phyloP scores from a whole-genome alignment of 2,888 invertebrate species.

The Caenorhabditis sp. region DNA sequence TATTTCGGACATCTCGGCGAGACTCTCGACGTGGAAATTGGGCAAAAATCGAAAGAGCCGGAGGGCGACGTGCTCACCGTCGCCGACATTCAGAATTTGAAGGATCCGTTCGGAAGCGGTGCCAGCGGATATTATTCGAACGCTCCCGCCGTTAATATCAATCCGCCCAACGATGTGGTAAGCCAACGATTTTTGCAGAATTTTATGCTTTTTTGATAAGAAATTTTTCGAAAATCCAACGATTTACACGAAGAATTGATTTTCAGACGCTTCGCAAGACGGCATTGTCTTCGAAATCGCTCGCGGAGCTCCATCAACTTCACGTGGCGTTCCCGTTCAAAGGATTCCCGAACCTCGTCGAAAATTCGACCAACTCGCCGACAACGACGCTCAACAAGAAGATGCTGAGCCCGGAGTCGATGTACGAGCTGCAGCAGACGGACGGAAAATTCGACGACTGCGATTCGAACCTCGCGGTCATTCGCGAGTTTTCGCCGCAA shows the following conservation, averaged over 20 bases:
- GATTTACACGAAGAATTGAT: no score
- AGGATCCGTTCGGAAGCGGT: slow-evolving; percentile 28
- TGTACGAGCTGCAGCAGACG: slow-evolving; percentile 40
- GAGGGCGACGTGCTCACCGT: slow-evolving; percentile 19
- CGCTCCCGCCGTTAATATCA: not conserved
- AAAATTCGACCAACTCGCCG: no score
- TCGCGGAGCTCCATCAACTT: slow-evolving; percentile 6
- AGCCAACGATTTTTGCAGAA: not conserved
- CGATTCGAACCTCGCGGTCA: no score
- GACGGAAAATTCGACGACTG: no score
- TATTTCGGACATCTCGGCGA: no score
- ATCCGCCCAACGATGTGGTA: slow-evolving; percentile 52
- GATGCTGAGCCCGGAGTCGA: slow-evolving; percentile 39
- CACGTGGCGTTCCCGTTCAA: slow-evolving; percentile 6
- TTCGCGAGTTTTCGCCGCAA: slow-evolving; percentile 46
- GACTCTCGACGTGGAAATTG: no score
- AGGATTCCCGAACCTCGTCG: no score
- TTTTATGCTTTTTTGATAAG: not conserved
- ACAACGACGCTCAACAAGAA: slow-evolving; percentile 52
- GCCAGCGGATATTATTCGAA: not conserved
- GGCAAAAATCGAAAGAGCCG: not conserved
- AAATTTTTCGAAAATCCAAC: no score
- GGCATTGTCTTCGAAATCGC: slow-evolving; percentile 13
- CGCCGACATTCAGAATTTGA: slow-evolving; percentile 17
- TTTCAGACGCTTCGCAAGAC: slow-evolving; percentile 46